Conservation (phyloP, 2,888 invertebrate genomes). For the Cephus runcator region DNA sequence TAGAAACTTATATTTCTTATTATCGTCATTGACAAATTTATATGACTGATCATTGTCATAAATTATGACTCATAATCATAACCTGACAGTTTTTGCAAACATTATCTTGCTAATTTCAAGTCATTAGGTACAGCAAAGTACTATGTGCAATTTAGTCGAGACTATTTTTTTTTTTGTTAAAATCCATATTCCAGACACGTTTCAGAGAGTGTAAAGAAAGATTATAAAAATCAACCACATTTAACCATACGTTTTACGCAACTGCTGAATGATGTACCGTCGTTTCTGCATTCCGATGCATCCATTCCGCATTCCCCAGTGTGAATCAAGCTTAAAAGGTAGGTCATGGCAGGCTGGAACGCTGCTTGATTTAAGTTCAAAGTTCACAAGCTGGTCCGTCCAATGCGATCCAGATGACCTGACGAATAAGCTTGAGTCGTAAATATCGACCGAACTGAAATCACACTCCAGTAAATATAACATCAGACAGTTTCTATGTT, state of each 20-base stretch:
- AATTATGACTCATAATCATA: not conserved
- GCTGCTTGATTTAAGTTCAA: not conserved
- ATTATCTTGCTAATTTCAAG: not conserved
- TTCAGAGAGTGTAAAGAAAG: too few relatives aligned
- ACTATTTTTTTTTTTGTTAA: too few relatives aligned
- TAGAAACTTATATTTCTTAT: slow-evolving; percentile 8
- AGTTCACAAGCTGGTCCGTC: not conserved
- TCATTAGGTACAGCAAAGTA: too few relatives aligned
- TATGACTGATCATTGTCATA: not conserved
- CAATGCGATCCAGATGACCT: too few relatives aligned
- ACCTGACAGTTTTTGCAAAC: not conserved
- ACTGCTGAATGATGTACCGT: too few relatives aligned
- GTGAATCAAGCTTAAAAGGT: not conserved
- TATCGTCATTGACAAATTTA: not conserved
- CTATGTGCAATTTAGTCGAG: too few relatives aligned
- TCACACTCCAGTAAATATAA: not conserved
- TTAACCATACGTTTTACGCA: too few relatives aligned
- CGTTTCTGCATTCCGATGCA: not conserved
- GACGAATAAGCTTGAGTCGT: not conserved
- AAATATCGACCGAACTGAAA: not conserved
- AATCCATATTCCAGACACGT: too few relatives aligned
- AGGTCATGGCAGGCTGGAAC: not conserved
- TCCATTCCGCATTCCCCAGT: not conserved
- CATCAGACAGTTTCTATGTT: not conserved
- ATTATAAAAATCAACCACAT: too few relatives aligned